Conservation (phyloP, 1,140 invertebrate species). For the Eumaeus atala region DNA sequence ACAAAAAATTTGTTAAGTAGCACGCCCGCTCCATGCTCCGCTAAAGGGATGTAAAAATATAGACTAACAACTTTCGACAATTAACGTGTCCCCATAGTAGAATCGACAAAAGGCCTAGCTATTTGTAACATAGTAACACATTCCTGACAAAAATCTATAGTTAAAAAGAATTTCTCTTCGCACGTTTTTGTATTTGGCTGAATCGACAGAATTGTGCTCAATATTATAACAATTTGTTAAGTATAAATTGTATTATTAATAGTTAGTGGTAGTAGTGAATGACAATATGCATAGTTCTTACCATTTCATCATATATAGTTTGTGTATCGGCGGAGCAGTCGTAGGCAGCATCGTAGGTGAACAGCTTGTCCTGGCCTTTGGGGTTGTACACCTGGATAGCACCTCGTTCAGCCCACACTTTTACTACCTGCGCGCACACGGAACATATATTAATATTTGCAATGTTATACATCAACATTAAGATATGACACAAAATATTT, state of each 20-base stretch:
- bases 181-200: neutral
- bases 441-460: neutral
- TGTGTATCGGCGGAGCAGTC: slow-evolving; percentile 90
- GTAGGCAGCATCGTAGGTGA: slow-evolving; percentile 96
- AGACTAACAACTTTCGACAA: too few relatives aligned
- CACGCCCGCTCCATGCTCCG: too few relatives aligned
- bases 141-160: too few relatives aligned
- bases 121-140: too few relatives aligned
- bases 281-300: too few relatives aligned
- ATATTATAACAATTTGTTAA: neutral
- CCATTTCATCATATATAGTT: slow-evolving; percentile 94
- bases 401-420: slow-evolving; percentile 66
- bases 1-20: too few relatives aligned
- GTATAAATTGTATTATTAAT: too few relatives aligned
- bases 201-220: neutral
- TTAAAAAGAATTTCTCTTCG: neutral
- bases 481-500: too few relatives aligned
- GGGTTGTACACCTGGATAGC: slow-evolving; percentile 72
- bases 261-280: too few relatives aligned
- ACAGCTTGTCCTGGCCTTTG: slow-evolving; percentile 81
- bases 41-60: too few relatives aligned
- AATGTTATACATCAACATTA: neutral
- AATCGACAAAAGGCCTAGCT: too few relatives aligned
- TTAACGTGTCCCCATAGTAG: too few relatives aligned
- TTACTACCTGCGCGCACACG: slow-evolving; percentile 50